Evolutionary conservation across 1,140 invertebrate species (phyloP).

Genomic region (Melipona quadrifasciata): DNA sequence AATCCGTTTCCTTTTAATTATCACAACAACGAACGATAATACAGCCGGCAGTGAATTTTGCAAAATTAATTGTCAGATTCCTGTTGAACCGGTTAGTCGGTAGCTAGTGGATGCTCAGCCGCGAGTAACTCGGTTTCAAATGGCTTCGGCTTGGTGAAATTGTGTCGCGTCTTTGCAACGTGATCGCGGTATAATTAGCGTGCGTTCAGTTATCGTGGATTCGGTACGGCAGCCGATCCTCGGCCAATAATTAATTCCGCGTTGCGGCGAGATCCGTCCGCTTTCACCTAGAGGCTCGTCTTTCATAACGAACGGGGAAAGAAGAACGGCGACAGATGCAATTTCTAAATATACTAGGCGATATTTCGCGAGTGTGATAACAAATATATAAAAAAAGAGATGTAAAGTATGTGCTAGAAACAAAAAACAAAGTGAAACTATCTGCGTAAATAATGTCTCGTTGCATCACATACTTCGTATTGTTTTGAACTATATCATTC

Average conservation of each 20-base stretch:
- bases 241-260: conserved; percentile 11
- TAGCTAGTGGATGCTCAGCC: background rate
- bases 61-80: conserved; percentile 3
- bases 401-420: too few relatives aligned
- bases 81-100: conserved; percentile 1
- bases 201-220: background rate
- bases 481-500: too few relatives aligned
- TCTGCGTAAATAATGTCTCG: too few relatives aligned
- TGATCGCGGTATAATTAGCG: conserved; percentile 4
- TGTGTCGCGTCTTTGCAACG: background rate
- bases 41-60: background rate
- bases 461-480: too few relatives aligned
- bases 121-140: background rate
- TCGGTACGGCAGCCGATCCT: background rate
- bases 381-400: too few relatives aligned
- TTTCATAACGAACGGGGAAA: background rate
- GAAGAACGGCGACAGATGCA: too few relatives aligned
- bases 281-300: background rate
- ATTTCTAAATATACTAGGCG: background rate
- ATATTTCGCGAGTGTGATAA: too few relatives aligned
- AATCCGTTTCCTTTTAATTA: too few relatives aligned
- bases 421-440: too few relatives aligned
- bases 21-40: background rate
- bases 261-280: too few relatives aligned
- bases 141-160: background rate